Conservation (phyloP, 2,888 invertebrate genomes). For the Cheilosia scutellata region DNA sequence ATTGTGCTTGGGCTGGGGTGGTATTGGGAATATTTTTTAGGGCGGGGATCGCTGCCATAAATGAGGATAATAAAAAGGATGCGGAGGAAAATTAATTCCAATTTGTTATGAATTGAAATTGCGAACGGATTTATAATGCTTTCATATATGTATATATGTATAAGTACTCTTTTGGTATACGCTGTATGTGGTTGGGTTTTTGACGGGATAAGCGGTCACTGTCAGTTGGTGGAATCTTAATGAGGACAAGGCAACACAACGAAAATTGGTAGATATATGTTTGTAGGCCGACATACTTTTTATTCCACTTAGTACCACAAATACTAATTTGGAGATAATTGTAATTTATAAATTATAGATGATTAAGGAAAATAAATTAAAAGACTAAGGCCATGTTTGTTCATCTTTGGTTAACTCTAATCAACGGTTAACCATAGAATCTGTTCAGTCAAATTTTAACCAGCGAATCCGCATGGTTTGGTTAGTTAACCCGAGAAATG, state of each 20-base stretch:
- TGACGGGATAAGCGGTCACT: slow-evolving; percentile 38
- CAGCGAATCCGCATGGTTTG: too few species aligned
- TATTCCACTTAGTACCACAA: too few species aligned
- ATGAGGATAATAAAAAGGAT: slow-evolving; percentile 67
- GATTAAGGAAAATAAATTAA: too few species aligned
- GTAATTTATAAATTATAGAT: neutral
- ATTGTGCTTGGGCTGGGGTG: slow-evolving; percentile 11
- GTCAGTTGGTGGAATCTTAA: slow-evolving; percentile 36
- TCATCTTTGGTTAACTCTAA: too few species aligned
- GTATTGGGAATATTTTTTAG: slow-evolving; percentile 58
- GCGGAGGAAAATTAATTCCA: slow-evolving; percentile 73
- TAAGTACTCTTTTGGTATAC: neutral
- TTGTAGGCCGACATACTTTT: neutral
- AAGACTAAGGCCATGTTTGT: too few species aligned
- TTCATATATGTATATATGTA: slow-evolving; percentile 1
- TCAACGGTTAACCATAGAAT: too few species aligned
- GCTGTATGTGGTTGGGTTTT: neutral
- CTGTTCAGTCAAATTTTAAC: too few species aligned
- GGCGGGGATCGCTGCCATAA: slow-evolving; percentile 38
- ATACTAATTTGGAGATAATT: neutral
- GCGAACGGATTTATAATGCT: slow-evolving; percentile 68
- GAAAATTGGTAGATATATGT: neutral
- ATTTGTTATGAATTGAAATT: slow-evolving; percentile 76
- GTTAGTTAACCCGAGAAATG: too few species aligned
- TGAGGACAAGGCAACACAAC: neutral